These are phyloP conservation scores for Vireo griseus DNA, from an alignment of 2,797 vertebrate species.

Conservation along the genomic window DNA sequence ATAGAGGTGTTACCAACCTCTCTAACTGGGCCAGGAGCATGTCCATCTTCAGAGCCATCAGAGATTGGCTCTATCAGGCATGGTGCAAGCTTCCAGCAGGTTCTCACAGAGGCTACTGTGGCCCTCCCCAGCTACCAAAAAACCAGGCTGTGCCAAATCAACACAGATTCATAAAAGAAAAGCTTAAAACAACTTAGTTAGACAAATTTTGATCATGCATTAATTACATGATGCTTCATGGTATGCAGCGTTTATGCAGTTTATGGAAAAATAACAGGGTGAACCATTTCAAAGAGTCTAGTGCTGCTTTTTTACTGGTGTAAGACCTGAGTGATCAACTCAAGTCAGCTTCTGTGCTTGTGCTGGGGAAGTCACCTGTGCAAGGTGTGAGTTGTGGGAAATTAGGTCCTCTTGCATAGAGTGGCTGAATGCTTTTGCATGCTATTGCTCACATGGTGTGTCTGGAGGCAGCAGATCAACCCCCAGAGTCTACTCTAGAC, in stretches of 20 bases:
- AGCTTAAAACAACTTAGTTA: neutral
- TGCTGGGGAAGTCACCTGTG: neutral
- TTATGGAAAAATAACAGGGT: neutral
- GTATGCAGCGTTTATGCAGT: neutral
- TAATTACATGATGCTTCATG: neutral
- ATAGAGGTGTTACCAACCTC: neutral
- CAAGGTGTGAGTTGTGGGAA: neutral
- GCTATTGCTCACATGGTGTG: fast-evolving
- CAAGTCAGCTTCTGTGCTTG: neutral
- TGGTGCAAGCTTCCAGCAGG: neutral
- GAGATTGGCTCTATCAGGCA: neutral
- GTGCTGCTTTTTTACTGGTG: neutral
- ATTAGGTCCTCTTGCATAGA: fast-evolving
- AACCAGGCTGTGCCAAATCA: neutral
- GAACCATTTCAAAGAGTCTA: neutral
- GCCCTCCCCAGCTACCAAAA: neutral
- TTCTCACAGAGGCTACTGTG: neutral
- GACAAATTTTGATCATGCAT: neutral
- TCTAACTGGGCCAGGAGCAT: neutral
- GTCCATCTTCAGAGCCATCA: neutral
- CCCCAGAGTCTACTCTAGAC: neutral
- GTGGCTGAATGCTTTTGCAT: fast-evolving
- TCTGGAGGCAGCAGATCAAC: neutral
- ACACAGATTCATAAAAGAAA: neutral
- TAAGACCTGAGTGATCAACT: neutral